Conservation (phyloP, 2,797 vertebrate genomes). For the Bryconaethiops microstoma region DNA sequence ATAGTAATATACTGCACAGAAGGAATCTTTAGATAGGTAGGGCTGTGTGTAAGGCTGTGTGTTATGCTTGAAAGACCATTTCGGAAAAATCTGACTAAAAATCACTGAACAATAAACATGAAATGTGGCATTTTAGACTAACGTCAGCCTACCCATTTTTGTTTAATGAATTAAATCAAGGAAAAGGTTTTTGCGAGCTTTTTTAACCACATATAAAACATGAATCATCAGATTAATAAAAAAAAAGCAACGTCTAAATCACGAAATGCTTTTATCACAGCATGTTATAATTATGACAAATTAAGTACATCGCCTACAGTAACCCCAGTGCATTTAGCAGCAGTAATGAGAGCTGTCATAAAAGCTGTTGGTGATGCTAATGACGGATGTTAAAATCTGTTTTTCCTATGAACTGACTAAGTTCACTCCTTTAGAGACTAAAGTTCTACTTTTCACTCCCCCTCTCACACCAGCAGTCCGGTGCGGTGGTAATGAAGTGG, state of each 20-base stretch:
- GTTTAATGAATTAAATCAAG: too few relatives aligned
- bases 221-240: background rate
- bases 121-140: background rate
- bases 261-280: background rate
- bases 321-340: background rate
- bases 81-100: background rate
- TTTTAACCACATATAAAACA: background rate
- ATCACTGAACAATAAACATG: background rate
- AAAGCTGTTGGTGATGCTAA: background rate
- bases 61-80: background rate
- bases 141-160: too few relatives aligned
- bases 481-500: too few relatives aligned
- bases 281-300: background rate
- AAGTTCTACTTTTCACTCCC: too few relatives aligned
- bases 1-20: conserved; percentile 30
- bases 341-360: background rate
- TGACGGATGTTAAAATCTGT: background rate
- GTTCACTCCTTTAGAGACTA: too few relatives aligned
- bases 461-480: too few relatives aligned
- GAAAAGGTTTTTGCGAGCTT: background rate
- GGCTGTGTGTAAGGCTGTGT: background rate
- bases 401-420: background rate
- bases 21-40: conserved; percentile 14
- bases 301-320: background rate
- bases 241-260: background rate